Conservation (phyloP, 2,113 vertebrate species). For the Scomber scombrus region DNA sequence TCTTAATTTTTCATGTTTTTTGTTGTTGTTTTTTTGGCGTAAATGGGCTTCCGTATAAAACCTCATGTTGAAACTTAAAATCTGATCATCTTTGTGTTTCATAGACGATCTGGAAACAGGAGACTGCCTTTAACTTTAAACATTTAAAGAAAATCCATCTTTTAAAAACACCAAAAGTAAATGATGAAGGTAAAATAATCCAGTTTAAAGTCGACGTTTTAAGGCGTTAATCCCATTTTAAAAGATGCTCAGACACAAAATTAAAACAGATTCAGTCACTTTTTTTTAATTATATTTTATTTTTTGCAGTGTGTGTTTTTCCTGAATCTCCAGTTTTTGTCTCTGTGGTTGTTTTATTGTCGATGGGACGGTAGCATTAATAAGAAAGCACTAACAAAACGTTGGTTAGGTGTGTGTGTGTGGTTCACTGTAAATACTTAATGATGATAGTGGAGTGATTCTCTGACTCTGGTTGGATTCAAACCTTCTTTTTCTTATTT, state of each 20-base stretch:
- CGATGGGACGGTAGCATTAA: constrained; percentile 21
- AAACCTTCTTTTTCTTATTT: constrained; percentile 23
- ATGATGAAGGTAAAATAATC: background rate
- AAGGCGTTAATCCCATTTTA: background rate
- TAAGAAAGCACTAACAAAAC: constrained; percentile 47
- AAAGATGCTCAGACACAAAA: no score
- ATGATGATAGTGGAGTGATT: constrained; percentile 35
- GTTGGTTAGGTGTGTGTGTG: constrained; percentile 45
- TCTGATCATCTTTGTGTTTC: background rate
- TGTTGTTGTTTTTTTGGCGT: background rate
- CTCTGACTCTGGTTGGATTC: constrained; percentile 42
- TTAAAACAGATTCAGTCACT: background rate
- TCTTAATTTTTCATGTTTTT: background rate
- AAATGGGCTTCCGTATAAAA: background rate
- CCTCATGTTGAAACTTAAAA: background rate
- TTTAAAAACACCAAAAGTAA: background rate
- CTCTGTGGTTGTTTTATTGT: constrained; percentile 15
- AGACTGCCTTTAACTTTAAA: background rate
- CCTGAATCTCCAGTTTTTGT: constrained; percentile 1
- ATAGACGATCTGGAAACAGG: background rate
- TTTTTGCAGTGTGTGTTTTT: constrained; percentile 30
- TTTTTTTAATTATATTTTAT: background rate
- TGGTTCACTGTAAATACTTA: constrained; percentile 62
- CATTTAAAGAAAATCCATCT: background rate
- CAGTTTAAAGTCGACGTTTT: background rate